Evolutionary conservation across 2,888 invertebrate genomes (phyloP).

Genomic region (Tetrapedia diversipes): DNA sequence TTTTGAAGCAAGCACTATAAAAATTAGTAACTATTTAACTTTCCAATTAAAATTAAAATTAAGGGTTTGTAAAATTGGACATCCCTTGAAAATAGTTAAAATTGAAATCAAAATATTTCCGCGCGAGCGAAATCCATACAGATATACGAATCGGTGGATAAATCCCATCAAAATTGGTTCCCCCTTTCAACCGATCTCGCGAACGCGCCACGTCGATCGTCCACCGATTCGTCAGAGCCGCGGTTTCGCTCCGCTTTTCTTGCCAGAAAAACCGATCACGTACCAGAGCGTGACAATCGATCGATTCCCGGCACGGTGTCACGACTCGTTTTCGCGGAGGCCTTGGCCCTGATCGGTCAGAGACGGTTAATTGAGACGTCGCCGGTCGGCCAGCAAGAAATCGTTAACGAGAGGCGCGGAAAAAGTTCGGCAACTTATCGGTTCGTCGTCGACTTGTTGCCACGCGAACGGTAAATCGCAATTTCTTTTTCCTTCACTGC

Average conservation of each 20-base stretch:
- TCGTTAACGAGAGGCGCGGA: slow-evolving; percentile 48
- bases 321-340: slow-evolving; percentile 41
- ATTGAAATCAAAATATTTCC: too few species aligned
- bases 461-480: slow-evolving; percentile 10
- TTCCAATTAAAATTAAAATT: too few species aligned
- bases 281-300: slow-evolving; percentile 51
- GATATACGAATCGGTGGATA: too few species aligned
- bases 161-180: too few species aligned
- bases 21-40: too few species aligned
- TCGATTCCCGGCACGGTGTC: slow-evolving; percentile 30
- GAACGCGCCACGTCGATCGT: slow-evolving; percentile 1
- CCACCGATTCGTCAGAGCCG: slow-evolving; percentile 9
- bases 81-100: too few species aligned
- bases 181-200: slow-evolving; percentile 2
- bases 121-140: too few species aligned
- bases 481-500: slow-evolving; percentile 7
- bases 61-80: too few species aligned
- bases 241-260: neutral
- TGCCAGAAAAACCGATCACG: slow-evolving; percentile 36
- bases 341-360: too few species aligned
- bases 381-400: slow-evolving; percentile 55
- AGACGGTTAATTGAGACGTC: slow-evolving; percentile 69
- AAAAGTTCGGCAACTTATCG: slow-evolving; percentile 24
- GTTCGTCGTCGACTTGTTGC: neutral
- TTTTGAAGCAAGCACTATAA: too few species aligned